phyloP scores from a whole-genome alignment of 2,113 vertebrate genomes.

The Saiga tatarica region DNA sequence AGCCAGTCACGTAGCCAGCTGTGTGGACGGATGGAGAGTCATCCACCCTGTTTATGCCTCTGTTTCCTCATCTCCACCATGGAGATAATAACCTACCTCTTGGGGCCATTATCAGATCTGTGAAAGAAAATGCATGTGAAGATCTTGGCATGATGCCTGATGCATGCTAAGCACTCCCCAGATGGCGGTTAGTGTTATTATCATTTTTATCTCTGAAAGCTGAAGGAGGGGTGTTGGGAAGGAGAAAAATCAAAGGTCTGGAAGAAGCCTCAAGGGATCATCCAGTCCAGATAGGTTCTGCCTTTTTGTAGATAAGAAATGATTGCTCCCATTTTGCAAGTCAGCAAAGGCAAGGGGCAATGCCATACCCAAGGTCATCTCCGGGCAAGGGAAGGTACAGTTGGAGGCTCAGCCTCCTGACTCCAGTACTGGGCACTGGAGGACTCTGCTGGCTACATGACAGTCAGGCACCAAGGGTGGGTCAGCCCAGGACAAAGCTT shows the following conservation, averaged over 20 bases:
- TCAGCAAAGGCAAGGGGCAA: neutral
- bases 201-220: neutral
- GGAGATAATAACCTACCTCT: neutral
- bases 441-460: neutral
- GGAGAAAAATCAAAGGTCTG: neutral
- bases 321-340: neutral
- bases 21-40: neutral
- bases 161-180: neutral
- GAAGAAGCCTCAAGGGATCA: neutral
- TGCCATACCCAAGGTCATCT: neutral
- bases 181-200: neutral
- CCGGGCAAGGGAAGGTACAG: neutral
- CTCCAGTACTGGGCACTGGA: neutral
- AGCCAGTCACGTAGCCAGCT: neutral
- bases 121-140: neutral
- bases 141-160: neutral
- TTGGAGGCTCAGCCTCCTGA: neutral
- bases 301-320: neutral
- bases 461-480: neutral
- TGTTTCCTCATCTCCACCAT: neutral
- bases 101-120: neutral
- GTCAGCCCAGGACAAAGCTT: neutral
- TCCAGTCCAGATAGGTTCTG: neutral
- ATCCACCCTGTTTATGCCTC: neutral
- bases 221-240: neutral